Evolutionary conservation across 2,888 invertebrate genomes (phyloP).

Genomic region (Hemistola chrysoprasaria): DNA sequence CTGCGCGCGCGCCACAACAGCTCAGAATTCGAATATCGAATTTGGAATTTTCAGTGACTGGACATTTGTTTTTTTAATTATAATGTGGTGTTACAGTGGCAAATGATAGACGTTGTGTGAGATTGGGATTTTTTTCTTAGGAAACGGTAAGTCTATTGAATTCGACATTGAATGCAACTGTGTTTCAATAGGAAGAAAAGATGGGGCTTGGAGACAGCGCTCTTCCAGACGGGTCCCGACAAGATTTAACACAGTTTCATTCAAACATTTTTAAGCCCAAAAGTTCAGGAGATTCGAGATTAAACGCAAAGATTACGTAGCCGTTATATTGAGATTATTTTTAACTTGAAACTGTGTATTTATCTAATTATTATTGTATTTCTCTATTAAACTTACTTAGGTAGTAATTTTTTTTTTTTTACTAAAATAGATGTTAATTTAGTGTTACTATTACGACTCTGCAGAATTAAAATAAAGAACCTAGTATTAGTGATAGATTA

Average conservation of each 20-base stretch:
- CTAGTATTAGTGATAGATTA: too few relatives aligned
- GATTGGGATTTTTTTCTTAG: constrained; percentile 65
- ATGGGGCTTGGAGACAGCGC: constrained; percentile 3
- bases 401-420: too few relatives aligned
- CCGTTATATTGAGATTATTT: too few relatives aligned
- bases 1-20: constrained; percentile 44
- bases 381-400: too few relatives aligned
- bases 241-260: background rate
- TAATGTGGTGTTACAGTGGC: constrained; percentile 34
- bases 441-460: too few relatives aligned
- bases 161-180: constrained; percentile 40
- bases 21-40: constrained; percentile 43
- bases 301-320: too few relatives aligned
- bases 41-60: constrained; percentile 37
- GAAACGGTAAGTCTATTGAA: constrained; percentile 63
- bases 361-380: too few relatives aligned
- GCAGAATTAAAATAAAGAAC: too few relatives aligned
- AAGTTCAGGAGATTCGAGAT: too few relatives aligned
- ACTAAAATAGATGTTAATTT: too few relatives aligned
- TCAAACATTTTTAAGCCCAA: background rate
- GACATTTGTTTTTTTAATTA: too few relatives aligned
- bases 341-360: too few relatives aligned
- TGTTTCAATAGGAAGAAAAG: constrained; percentile 24
- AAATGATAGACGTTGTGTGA: constrained; percentile 64
- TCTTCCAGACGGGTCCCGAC: background rate